These are phyloP conservation scores for Nebria salina DNA, from an alignment of 2,888 invertebrate species.

Conservation along the genomic window DNA sequence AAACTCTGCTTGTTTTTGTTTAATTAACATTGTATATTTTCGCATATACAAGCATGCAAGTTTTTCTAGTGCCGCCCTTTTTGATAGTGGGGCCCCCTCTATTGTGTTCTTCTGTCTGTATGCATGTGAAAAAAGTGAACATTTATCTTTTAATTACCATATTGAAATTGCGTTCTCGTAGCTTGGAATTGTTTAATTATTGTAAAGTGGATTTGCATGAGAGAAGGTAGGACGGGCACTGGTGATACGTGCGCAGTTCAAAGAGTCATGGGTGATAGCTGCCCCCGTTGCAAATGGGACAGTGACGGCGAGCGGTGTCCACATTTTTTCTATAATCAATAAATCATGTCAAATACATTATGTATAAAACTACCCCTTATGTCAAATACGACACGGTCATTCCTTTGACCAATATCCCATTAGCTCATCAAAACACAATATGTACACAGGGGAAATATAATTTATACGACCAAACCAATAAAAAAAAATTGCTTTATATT, in stretches of 20 bases:
- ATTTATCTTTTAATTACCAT: conserved; percentile 48
- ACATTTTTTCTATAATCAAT: background rate
- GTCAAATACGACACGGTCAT: background rate
- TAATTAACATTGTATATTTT: conserved; percentile 47
- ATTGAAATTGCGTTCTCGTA: conserved; percentile 47
- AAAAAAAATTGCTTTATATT: no score
- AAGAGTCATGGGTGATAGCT: background rate
- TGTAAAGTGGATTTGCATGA: conserved; percentile 47
- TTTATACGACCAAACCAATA: no score
- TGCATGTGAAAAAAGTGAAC: conserved; percentile 35
- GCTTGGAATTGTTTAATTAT: conserved; percentile 47
- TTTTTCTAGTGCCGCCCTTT: conserved; percentile 25
- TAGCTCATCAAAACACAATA: background rate
- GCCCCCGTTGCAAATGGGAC: background rate
- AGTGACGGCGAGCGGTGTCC: background rate
- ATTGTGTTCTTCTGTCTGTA: conserved; percentile 5
- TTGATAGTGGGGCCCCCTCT: conserved; percentile 29
- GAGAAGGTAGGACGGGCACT: conserved; percentile 31
- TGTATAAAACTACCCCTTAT: background rate
- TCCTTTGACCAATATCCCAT: background rate
- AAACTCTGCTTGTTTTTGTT: conserved; percentile 46
- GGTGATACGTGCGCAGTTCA: conserved; percentile 3
- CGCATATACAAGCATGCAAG: conserved; percentile 39
- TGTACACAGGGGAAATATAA: no score
- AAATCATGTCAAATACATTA: background rate